Conservation (phyloP, 1,140 invertebrate species). For the Drosophila repleta region DNA sequence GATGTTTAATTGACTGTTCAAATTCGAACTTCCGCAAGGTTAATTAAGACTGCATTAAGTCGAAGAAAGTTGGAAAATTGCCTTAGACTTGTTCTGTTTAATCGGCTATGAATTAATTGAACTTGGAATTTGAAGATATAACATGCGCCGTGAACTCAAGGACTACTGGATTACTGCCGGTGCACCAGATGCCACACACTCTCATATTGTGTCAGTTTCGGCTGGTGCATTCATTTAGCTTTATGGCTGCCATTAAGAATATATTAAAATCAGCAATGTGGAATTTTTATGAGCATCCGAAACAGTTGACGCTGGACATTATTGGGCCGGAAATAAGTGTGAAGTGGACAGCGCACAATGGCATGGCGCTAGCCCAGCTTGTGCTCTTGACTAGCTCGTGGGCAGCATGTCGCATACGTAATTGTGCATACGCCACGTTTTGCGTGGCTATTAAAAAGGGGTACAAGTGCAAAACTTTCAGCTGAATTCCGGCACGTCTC, state of each 20-base stretch:
- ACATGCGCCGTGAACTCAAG: too few species aligned
- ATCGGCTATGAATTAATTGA: too few species aligned
- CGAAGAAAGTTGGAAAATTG: too few species aligned
- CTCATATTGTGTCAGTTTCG: conserved; percentile 17
- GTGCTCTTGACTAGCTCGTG: conserved; percentile 27
- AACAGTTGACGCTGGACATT: conserved; percentile 34
- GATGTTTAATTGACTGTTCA: too few species aligned
- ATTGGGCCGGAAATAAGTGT: conserved; percentile 38
- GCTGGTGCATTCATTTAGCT: conserved; percentile 46
- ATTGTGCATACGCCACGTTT: conserved; percentile 54
- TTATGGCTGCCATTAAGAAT: conserved; percentile 63
- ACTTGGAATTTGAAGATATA: too few species aligned
- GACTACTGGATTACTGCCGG: not conserved
- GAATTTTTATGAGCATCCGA: conserved; percentile 63
- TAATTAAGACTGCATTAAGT: too few species aligned
- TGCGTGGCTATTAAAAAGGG: conserved; percentile 44
- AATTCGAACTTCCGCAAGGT: too few species aligned
- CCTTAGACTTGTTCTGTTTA: too few species aligned
- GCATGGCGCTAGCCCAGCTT: conserved; percentile 20
- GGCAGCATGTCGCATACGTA: conserved; percentile 55
- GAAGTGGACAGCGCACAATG: conserved; percentile 13
- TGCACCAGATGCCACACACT: not conserved
- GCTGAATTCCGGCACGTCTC: conserved; percentile 50
- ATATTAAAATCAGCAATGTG: conserved; percentile 70
- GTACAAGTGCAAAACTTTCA: conserved; percentile 31